Base-by-base conservation (phyloP, 2,888 invertebrate species). In the Monopis laevigella region DNA sequence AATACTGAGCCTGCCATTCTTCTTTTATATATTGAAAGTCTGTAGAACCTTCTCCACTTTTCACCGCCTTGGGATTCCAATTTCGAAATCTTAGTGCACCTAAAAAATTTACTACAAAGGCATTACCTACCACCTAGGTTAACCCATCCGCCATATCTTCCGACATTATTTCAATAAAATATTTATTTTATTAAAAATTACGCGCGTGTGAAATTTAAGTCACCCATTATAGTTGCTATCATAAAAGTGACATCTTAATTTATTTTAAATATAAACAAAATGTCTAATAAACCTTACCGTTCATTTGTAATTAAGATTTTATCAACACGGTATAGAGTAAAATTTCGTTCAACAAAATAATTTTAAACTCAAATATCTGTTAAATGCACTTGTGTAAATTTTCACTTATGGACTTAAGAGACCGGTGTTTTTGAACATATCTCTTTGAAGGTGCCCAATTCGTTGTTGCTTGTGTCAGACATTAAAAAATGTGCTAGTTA, bases 381-480 rank as follows among this genome's bases (percentile, higher is more conserved):
- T n/a, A 28, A 53, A 57, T 52, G 59, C 77, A 74, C 70, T 73
- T 74, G 77, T 72, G 74, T 73, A 71, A 77, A 75, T 55, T 58
- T 62, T 58, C 56, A 50, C 21, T 2, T 29, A 19, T 40, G 28
- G 17, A 11, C n/a, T 14, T 11, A 40, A 40, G 40, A 40, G n/a
- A n/a, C n/a, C 40, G 40, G 28, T 19, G 28, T 16, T 11, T 28
- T 10, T 18, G 18, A 40, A 29, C 13, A 19, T 28, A 14, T 17
- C 19, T 18, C 40, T 40, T 40, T 40, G 40, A 40, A 40, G 40
- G 28, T 28, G 19, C 17, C 29, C 13, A 40, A 16, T 32, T 32
- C 14, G n/a, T 32, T 24, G 5, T 24, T 24, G 24, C 10, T 24
- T 10, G 5, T 7, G 24, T 7, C 24, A 5, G 24, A 24, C 24